Evolutionary conservation across 2,113 vertebrate genomes (phyloP).

Genomic region (mouse (Mus musculus)): DNA sequence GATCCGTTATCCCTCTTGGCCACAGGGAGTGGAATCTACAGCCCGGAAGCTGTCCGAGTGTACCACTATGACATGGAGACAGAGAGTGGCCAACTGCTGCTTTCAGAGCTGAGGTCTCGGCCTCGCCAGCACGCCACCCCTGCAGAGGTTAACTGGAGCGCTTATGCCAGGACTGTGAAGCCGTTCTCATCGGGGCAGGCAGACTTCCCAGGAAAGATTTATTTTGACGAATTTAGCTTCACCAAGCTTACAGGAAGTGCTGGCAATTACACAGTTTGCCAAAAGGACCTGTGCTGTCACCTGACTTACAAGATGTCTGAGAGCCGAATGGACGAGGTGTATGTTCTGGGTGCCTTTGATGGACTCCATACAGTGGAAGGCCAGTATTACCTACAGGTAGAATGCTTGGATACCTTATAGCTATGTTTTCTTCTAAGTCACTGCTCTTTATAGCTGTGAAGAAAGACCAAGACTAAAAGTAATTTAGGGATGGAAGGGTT

Average conservation of each 20-base stretch:
- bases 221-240: conserved; percentile 79
- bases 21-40: conserved; percentile 79
- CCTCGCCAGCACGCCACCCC: conserved; percentile 55
- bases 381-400: conserved; percentile 82
- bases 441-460: not conserved
- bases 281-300: conserved; percentile 81
- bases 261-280: conserved; percentile 73
- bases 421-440: not conserved
- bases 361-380: conserved; percentile 77
- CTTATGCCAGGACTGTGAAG: conserved; percentile 55
- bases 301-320: conserved; percentile 76
- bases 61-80: conserved; percentile 81
- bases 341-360: conserved; percentile 78
- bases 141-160: conserved; percentile 68
- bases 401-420: not conserved
- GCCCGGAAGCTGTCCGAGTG: not conserved
- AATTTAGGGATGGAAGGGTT: not conserved
- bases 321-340: conserved; percentile 73
- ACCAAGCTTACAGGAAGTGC: conserved; percentile 52
- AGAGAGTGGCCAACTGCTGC: conserved; percentile 75
- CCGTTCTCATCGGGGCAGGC: not conserved
- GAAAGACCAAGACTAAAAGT: not conserved
- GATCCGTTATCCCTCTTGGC: not conserved
- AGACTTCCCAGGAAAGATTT: conserved; percentile 71
- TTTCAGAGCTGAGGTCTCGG: conserved; percentile 55